phyloP scores from a whole-genome alignment of 23 tunicate genomes.

The Styela plicata region DNA sequence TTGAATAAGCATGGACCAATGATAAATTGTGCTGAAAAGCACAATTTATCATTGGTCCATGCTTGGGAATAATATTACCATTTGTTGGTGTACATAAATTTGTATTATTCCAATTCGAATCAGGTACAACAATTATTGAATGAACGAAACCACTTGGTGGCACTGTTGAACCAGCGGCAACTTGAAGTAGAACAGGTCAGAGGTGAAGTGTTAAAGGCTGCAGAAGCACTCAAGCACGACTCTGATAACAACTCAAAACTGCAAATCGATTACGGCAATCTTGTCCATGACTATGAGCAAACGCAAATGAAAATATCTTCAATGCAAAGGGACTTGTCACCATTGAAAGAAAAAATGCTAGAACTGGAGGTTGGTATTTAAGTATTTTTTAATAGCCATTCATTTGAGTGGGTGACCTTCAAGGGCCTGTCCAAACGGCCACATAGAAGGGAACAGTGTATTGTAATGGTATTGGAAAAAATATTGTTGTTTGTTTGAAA shows the following conservation, averaged over 20 bases:
- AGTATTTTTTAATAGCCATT: too few species aligned
- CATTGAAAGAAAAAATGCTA: conserved; percentile 43
- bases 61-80: not conserved
- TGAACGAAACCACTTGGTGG: conserved; percentile 92
- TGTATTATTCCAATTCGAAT: not conserved
- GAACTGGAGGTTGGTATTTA: conserved; percentile 84
- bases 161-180: conserved; percentile 75
- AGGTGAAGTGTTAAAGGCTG: conserved; percentile 48
- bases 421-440: too few species aligned
- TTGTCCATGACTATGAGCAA: conserved; percentile 90
- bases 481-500: too few species aligned
- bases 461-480: too few species aligned
- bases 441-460: too few species aligned
- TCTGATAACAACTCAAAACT: conserved; percentile 62
- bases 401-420: too few species aligned
- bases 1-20: too few species aligned
- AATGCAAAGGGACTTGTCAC: conserved; percentile 38
- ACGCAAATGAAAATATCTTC: conserved; percentile 47
- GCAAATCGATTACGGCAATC: conserved; percentile 53
- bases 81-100: not conserved
- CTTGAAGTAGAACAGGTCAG: conserved; percentile 49
- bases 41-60: not conserved
- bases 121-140: conserved; percentile 70
- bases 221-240: conserved; percentile 58
- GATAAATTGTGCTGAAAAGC: too few species aligned